Percentiles rank a stretch among this genome's conserved stretches.
These are phyloP conservation scores for Drosophila mimica DNA, from an alignment of 2,888 invertebrate genomes.

Conservation along the genomic window DNA sequence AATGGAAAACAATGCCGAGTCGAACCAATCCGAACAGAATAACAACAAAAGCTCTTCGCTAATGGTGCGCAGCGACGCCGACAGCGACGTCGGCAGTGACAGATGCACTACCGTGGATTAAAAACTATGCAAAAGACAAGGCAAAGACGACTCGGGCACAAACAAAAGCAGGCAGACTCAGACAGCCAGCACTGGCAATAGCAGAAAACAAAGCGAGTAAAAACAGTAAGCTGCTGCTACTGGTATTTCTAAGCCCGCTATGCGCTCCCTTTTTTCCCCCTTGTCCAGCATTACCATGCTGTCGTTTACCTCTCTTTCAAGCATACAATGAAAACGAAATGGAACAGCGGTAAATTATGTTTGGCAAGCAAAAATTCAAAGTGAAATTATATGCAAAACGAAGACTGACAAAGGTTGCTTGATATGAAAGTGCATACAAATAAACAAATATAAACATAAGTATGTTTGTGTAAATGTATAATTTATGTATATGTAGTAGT, in stretches of 20 bases:
- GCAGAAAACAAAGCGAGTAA: conserved; percentile 24
- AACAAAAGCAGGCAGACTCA: conserved; percentile 35
- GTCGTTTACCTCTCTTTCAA: conserved; percentile 20
- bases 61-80: conserved; percentile 34
- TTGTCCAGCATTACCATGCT: neutral
- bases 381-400: conserved; percentile 39
- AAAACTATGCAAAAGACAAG: conserved; percentile 48
- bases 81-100: conserved; percentile 31
- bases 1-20: conserved; percentile 29
- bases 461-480: neutral
- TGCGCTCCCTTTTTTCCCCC: neutral
- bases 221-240: conserved; percentile 25
- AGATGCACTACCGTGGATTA: conserved; percentile 67
- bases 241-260: neutral
- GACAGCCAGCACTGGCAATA: conserved; percentile 17
- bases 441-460: neutral
- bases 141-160: conserved; percentile 32
- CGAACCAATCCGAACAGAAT: neutral
- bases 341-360: conserved; percentile 50
- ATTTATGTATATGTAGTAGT: neutral
- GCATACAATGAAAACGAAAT: conserved; percentile 44
- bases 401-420: conserved; percentile 24
- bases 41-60: conserved; percentile 44
- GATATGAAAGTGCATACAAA: neutral
- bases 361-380: conserved; percentile 34